Evolutionary conservation across 2,113 vertebrate genomes (phyloP).

Genomic region (Machaerirhynchus nigripectus): DNA sequence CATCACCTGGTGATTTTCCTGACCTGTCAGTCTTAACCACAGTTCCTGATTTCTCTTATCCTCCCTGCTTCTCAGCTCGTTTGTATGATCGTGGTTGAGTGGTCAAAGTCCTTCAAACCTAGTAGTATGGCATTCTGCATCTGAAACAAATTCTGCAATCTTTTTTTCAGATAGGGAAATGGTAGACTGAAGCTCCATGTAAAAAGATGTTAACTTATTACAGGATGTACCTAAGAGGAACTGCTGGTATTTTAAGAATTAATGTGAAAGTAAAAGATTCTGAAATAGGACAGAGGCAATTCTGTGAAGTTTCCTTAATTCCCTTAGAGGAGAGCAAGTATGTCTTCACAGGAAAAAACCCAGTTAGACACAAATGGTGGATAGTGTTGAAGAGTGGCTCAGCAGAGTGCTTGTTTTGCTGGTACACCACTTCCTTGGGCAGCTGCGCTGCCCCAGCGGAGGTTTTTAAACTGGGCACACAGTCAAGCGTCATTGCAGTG

Average conservation of each 20-base stretch:
- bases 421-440: conserved; percentile 5
- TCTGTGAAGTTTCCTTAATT: neutral
- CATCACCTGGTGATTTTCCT: neutral
- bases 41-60: neutral
- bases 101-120: neutral
- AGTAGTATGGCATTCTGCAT: neutral
- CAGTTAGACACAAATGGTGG: neutral
- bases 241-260: neutral
- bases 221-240: neutral
- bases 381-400: neutral
- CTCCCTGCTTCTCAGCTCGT: neutral
- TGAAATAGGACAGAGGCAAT: neutral
- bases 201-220: neutral
- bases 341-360: neutral
- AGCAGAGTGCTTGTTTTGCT: neutral
- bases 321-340: neutral
- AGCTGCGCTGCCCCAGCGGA: neutral
- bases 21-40: neutral
- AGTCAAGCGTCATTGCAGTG: neutral
- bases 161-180: neutral
- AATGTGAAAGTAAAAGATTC: neutral
- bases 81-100: neutral
- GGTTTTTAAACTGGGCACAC: neutral
- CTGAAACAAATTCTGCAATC: neutral
- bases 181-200: neutral